Conservation (phyloP, 2,888 invertebrate genomes). For the Cerastis leucographa region DNA sequence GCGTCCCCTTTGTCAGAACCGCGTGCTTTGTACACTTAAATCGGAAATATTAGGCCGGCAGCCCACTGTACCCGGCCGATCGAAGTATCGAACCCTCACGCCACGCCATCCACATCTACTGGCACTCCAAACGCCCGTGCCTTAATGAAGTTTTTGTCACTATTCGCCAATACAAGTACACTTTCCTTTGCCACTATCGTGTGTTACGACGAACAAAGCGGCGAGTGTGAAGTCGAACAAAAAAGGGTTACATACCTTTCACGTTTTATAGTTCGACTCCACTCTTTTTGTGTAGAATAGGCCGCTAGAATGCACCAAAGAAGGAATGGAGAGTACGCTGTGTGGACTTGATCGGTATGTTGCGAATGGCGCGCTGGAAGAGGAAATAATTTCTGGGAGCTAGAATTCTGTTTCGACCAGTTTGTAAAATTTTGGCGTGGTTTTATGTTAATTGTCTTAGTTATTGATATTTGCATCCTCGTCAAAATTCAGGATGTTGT, state of each 20-base stretch:
- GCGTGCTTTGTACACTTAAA: slow-evolving; percentile 75
- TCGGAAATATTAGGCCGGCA: slow-evolving; percentile 83
- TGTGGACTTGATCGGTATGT: not conserved
- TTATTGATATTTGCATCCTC: too few relatives aligned
- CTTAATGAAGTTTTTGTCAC: slow-evolving; percentile 90
- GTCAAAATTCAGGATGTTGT: too few relatives aligned
- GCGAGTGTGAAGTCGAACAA: slow-evolving; percentile 85
- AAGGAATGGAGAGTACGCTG: slow-evolving; percentile 6
- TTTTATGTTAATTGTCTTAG: not conserved
- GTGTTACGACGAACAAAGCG: slow-evolving; percentile 87
- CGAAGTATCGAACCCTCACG: slow-evolving; percentile 77
- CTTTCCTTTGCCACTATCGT: slow-evolving; percentile 88
- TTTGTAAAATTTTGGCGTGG: not conserved
- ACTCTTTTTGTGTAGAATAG: slow-evolving; percentile 82
- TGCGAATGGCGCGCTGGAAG: not conserved
- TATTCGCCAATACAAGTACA: slow-evolving; percentile 88
- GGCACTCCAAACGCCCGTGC: slow-evolving; percentile 88
- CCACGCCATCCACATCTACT: slow-evolving; percentile 62
- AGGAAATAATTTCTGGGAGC: not conserved
- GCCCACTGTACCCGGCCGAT: slow-evolving; percentile 55
- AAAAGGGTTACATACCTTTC: slow-evolving; percentile 84
- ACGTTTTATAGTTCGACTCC: slow-evolving; percentile 81
- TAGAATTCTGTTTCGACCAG: not conserved
- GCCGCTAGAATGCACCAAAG: slow-evolving; percentile 65
- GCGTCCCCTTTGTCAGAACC: slow-evolving; percentile 67